A percentile compares a stretch with the other conserved stretches of the same genome.
phyloP scores from a whole-genome alignment of 2,113 vertebrate genomes.

The Tyto alba region DNA sequence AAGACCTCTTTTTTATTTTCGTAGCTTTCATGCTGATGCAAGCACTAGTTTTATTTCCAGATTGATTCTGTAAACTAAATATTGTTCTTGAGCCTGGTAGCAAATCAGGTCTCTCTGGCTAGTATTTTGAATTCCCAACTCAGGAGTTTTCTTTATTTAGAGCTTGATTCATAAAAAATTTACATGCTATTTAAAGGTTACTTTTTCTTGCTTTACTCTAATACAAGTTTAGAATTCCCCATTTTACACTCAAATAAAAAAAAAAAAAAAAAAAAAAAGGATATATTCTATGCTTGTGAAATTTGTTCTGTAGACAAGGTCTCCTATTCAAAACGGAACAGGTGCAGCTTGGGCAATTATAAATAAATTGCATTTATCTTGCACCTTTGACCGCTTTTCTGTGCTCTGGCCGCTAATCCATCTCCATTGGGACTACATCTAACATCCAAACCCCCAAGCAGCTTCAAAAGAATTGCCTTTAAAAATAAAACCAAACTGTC shows the following conservation, averaged over 20 bases:
- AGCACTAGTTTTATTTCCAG: constrained; percentile 64
- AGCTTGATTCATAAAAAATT: constrained; percentile 69
- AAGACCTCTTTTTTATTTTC: constrained; percentile 60
- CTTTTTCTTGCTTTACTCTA: constrained; percentile 54
- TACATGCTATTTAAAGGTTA: constrained; percentile 63
- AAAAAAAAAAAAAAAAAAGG: not conserved
- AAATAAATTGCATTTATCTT: constrained; percentile 65
- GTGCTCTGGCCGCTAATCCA: constrained; percentile 48
- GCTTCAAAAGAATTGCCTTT: constrained; percentile 39
- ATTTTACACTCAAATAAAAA: constrained; percentile 50
- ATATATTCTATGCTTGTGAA: constrained; percentile 16
- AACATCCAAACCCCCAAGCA: constrained; percentile 17
- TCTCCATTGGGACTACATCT: constrained; percentile 45
- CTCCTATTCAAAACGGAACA: constrained; percentile 51
- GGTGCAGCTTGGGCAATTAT: constrained; percentile 57
- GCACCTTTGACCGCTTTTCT: constrained; percentile 46
- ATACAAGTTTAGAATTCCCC: constrained; percentile 47
- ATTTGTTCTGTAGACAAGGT: constrained; percentile 7
- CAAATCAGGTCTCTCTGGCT: constrained; percentile 57
- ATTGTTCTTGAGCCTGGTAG: constrained; percentile 63
- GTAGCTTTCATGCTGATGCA: constrained; percentile 64
- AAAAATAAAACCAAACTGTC: constrained; percentile 18
- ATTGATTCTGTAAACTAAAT: constrained; percentile 69
- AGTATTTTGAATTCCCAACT: constrained; percentile 64
- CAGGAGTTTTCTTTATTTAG: constrained; percentile 66